Percentiles rank a stretch among this genome's conserved stretches.
These are phyloP conservation scores for Drosophila persimilis DNA, from an alignment of 1,140 invertebrate species.

Conservation along the genomic window DNA sequence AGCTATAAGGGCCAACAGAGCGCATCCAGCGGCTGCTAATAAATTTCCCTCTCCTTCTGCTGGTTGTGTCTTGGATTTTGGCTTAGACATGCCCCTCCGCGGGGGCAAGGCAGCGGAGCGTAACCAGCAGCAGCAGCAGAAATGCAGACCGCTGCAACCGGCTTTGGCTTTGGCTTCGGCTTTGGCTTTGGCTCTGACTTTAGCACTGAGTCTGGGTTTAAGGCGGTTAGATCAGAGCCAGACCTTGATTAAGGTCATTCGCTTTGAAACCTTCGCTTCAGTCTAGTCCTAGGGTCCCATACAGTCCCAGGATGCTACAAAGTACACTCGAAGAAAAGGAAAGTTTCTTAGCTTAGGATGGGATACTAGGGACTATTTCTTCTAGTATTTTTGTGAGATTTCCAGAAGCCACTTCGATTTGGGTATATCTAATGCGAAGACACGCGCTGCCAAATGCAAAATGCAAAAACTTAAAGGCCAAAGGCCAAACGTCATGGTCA, in stretches of 20 bases:
- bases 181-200: constrained; percentile 17
- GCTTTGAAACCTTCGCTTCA: constrained; percentile 37
- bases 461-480: constrained; percentile 13
- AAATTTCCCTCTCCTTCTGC: constrained; percentile 29
- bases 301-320: constrained; percentile 21
- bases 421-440: constrained; percentile 34
- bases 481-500: constrained; percentile 37
- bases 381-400: neutral
- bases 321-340: constrained; percentile 23
- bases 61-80: constrained; percentile 28
- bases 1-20: constrained; percentile 40
- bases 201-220: constrained; percentile 1
- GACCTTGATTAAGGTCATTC: constrained; percentile 82
- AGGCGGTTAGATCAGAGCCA: constrained; percentile 58
- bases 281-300: constrained; percentile 10
- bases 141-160: constrained; percentile 51
- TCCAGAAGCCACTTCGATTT: neutral
- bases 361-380: neutral
- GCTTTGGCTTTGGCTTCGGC: constrained; percentile 25
- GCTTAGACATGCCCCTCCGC: constrained; percentile 34
- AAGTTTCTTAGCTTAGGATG: no score
- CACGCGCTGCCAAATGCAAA: constrained; percentile 33
- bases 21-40: constrained; percentile 20
- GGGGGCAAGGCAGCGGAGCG: constrained; percentile 27
- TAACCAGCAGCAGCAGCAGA: constrained; percentile 22